Percentiles rank a stretch among this genome's conserved stretches.
phyloP scores from a whole-genome alignment of 2,888 invertebrate species.

The Phalera bucephala region DNA sequence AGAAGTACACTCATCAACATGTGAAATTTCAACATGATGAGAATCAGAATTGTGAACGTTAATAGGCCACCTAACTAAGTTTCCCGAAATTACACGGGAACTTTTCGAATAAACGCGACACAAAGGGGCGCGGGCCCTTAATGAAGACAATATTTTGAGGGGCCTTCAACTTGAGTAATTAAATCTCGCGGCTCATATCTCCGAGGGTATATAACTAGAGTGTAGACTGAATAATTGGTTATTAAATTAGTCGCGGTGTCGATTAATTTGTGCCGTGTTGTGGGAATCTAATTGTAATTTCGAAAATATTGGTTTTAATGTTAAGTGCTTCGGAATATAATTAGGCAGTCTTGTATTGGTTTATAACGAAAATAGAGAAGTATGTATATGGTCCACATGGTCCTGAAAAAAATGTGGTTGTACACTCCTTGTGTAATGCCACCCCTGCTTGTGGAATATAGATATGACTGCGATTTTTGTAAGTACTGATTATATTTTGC shows the following conservation, averaged over 20 bases:
- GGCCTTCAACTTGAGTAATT: slow-evolving; percentile 64
- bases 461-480: no score
- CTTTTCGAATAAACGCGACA: slow-evolving; percentile 76
- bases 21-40: slow-evolving; percentile 36
- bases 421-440: no score
- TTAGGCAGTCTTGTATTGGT: no score
- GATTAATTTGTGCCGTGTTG: slow-evolving; percentile 41
- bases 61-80: slow-evolving; percentile 65
- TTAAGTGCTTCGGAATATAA: no score
- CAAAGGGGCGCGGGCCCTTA: slow-evolving; percentile 63
- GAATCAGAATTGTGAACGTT: slow-evolving; percentile 56
- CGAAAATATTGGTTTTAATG: no score
- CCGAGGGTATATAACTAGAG: slow-evolving; percentile 22
- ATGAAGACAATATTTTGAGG: slow-evolving; percentile 77
- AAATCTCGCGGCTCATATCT: slow-evolving; percentile 63
- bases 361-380: no score
- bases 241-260: slow-evolving; percentile 55
- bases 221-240: slow-evolving; percentile 48
- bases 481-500: no score
- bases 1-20: slow-evolving; percentile 2
- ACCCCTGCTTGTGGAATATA: no score
- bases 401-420: no score
- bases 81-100: slow-evolving; percentile 66
- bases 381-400: no score
- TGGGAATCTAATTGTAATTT: slow-evolving; percentile 26